A percentile compares a stretch with the other conserved stretches of the same genome.
Conservation (phyloP, 1,140 invertebrate genomes). For the Procambarus clarkii region DNA sequence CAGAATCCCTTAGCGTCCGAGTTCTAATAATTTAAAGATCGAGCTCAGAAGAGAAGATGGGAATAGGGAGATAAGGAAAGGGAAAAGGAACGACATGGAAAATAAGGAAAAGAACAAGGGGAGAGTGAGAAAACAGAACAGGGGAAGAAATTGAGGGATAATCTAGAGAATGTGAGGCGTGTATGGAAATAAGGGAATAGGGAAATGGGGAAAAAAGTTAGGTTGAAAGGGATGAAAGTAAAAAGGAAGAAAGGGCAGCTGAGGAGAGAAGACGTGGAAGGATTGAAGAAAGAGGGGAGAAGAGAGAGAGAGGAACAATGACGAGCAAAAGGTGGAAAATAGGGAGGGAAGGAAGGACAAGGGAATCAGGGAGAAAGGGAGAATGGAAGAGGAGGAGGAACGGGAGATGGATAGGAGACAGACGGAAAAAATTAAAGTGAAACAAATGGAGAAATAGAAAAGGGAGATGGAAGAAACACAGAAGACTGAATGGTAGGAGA, state of each 20-base stretch:
- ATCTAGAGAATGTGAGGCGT: background rate
- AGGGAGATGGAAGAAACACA: background rate
- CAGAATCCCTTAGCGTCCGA: background rate
- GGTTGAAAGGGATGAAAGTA: too few species aligned
- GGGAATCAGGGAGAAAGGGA: too few species aligned
- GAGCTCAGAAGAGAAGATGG: background rate
- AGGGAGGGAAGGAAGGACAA: too few species aligned
- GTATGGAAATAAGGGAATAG: too few species aligned
- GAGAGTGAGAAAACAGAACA: background rate
- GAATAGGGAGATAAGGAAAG: background rate
- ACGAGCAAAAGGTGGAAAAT: too few species aligned
- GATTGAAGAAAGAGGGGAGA: too few species aligned
- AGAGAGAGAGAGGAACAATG: too few species aligned
- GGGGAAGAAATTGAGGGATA: background rate
- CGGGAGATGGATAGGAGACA: background rate
- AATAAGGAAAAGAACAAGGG: background rate
- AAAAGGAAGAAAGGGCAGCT: too few species aligned
- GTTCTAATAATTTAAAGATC: background rate
- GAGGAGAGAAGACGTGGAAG: too few species aligned
- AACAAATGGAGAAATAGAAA: background rate
- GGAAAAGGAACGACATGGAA: background rate
- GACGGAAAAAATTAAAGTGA: background rate
- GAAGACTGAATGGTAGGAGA: too few species aligned
- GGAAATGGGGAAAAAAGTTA: background rate
- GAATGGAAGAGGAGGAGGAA: too few species aligned